Conservation (phyloP, 2,113 vertebrate genomes). For the Pomatorhinus ruficollis region DNA sequence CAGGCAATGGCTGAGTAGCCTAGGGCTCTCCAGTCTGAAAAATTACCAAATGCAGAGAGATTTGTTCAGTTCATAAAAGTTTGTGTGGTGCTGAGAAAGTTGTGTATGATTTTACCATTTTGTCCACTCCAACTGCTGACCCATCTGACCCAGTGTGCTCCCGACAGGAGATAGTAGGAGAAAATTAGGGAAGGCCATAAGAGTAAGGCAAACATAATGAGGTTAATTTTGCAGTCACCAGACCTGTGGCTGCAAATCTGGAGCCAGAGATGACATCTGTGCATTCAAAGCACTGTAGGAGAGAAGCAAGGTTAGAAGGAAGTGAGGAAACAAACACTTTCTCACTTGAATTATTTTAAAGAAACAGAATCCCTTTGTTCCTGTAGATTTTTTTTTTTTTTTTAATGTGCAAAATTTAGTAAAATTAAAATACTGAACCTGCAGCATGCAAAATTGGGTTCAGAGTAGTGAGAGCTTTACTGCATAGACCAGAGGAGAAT, state of each 20-base stretch:
- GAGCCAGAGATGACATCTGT: not conserved
- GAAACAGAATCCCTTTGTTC: not conserved
- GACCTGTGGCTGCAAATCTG: not conserved
- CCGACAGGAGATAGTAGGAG: not conserved
- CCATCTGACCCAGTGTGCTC: not conserved
- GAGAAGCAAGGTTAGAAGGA: not conserved
- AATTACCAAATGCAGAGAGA: not conserved
- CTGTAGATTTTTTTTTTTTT: too few relatives aligned
- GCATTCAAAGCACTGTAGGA: not conserved
- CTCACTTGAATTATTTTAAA: not conserved
- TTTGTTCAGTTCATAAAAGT: not conserved
- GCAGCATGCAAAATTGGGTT: not conserved
- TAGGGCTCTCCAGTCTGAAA: not conserved
- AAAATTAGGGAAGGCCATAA: not conserved
- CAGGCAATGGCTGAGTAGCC: not conserved
- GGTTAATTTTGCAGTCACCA: not conserved
- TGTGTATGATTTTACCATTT: not conserved
- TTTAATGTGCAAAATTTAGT: not conserved
- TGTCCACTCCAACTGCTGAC: not conserved
- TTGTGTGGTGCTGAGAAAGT: not conserved
- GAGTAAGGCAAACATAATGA: not conserved
- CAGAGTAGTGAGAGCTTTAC: not conserved
- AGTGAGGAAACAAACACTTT: not conserved
- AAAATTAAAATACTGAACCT: not conserved
- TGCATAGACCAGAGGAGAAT: not conserved